Evolutionary conservation across 2,888 invertebrate genomes (phyloP), one percentile per base, ranked within the genome.

Genomic region (Oxyscelio sp.): DNA sequence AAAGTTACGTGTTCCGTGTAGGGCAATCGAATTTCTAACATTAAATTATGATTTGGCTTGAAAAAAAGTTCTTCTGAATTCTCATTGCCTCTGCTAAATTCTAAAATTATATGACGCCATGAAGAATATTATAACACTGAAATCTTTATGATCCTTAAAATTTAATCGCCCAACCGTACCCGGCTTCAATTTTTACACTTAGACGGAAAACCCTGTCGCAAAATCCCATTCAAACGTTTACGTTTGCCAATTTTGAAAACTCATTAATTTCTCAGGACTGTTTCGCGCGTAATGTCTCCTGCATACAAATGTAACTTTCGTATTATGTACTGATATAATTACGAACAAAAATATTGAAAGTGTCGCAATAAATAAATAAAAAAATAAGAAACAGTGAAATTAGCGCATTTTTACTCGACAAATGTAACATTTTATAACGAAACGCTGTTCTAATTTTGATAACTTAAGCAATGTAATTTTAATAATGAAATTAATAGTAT

Each of bases 91-190:
- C 34, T 9, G 34, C 34, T 34, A 34, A 34, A 34, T 34, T 34
- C 34, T 11, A 34, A 34, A 34, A 34, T 34, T 34, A 34, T 34
- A 34, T 34, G 34, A 34, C 34, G 5, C 11, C 40, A 40, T 40
- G n/a, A 40, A 40, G 40, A 40, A 40, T 40, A 40, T 40, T 40
- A 40, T n/a, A 40, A 40, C 40, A 40, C 40, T 40, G n/a, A 40
- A 40, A 40, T 40, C 40, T 34, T 34, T 34, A 34, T 9, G 34
- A 34, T 34, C 34, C 9, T 34, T 34, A 34, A 34, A 34, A 34
- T 9, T 34, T 34, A 34, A 34, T 34, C 34, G 34, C 34, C 9
- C 34, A 11, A 34, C 9, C 34, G 9, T 34, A 9, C 34, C 6
- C 34, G 6, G 11, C 9, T 4, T 11, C 34, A 34, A 34, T 34